phyloP scores from a whole-genome alignment of 2,888 invertebrate genomes.

The Phragmatobia fuliginosa region DNA sequence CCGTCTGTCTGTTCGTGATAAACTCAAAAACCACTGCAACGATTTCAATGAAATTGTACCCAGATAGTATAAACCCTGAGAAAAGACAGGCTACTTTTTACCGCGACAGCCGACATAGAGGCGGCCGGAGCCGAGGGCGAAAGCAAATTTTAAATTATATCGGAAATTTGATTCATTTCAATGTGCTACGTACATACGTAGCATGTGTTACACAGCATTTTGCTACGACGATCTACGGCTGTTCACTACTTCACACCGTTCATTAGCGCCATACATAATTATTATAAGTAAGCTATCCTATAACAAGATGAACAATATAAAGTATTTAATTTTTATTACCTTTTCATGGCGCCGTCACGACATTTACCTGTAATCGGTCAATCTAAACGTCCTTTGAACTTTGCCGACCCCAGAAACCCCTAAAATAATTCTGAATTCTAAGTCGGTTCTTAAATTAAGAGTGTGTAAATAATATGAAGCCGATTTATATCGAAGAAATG shows the following conservation, averaged over 20 bases:
- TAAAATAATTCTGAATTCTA: conserved; percentile 55
- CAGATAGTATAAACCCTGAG: too few relatives aligned
- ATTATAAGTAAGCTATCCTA: not conserved
- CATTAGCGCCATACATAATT: conserved; percentile 16
- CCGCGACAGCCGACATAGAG: too few relatives aligned
- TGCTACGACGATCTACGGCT: not conserved
- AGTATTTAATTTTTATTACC: conserved; percentile 33
- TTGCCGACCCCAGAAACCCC: conserved; percentile 49
- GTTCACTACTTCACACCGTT: not conserved
- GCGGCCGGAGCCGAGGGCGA: too few relatives aligned
- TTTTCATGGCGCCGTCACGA: conserved; percentile 48
- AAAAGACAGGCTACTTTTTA: too few relatives aligned
- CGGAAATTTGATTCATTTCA: too few relatives aligned
- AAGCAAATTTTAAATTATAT: too few relatives aligned
- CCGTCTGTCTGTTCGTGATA: too few relatives aligned
- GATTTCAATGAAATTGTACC: too few relatives aligned
- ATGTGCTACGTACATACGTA: not conserved
- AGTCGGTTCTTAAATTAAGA: conserved; percentile 53
- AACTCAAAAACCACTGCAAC: too few relatives aligned
- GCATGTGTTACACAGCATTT: not conserved
- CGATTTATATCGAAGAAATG: conserved; percentile 5
- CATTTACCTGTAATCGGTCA: conserved; percentile 66
- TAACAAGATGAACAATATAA: conserved; percentile 20
- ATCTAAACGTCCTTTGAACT: conserved; percentile 76
- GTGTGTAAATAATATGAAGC: conserved; percentile 43